phyloP scores from a whole-genome alignment of 2,888 invertebrate genomes.

The Andrena haemorrhoa region DNA sequence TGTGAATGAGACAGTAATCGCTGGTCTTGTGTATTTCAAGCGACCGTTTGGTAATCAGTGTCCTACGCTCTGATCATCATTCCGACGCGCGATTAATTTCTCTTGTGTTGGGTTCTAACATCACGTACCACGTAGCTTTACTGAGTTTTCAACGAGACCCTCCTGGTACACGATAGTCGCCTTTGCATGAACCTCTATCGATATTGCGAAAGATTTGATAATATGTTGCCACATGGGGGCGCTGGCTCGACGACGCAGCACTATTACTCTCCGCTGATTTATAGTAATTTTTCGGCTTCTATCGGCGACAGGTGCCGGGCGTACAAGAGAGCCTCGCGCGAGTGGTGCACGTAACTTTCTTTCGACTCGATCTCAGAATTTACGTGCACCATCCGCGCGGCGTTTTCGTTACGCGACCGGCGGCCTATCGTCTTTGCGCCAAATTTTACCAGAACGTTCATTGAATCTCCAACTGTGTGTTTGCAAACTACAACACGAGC shows the following conservation, averaged over 20 bases:
- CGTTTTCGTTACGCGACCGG: neutral
- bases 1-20: slow-evolving; percentile 8
- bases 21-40: neutral
- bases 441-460: neutral
- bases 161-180: slow-evolving; percentile 24
- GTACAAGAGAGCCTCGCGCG: neutral
- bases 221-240: neutral
- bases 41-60: slow-evolving; percentile 12
- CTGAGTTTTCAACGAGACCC: slow-evolving; percentile 29
- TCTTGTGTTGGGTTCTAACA: slow-evolving; percentile 7
- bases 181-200: slow-evolving; percentile 40
- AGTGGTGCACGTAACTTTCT: neutral
- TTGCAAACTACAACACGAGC: neutral
- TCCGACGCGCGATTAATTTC: neutral
- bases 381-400: neutral
- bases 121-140: slow-evolving; percentile 1
- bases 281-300: neutral
- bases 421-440: neutral
- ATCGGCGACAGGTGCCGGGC: neutral
- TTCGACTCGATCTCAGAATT: neutral
- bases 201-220: neutral
- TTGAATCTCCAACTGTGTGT: neutral
- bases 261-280: neutral
- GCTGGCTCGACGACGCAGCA: neutral
- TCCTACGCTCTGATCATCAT: neutral